Percentiles rank a stretch among this genome's conserved stretches.
These are phyloP conservation scores for Drosophila willistoni DNA, from an alignment of 1,140 invertebrate genomes.

Conservation along the genomic window DNA sequence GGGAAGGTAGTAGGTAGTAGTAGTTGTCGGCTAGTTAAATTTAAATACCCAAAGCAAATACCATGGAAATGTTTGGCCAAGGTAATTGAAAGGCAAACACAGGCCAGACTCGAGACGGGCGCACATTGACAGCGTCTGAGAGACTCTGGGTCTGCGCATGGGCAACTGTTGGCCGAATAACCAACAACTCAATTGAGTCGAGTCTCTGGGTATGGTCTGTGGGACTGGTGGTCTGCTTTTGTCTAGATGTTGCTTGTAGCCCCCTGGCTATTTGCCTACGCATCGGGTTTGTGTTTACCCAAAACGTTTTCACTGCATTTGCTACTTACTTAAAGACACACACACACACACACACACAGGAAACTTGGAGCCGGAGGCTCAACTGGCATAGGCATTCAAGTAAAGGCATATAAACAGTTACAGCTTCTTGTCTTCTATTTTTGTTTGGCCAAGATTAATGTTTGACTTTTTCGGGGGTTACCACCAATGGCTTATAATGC, in stretches of 20 bases:
- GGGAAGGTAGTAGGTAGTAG: constrained; percentile 19
- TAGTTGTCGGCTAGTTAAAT: constrained; percentile 55
- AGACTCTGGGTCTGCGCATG: constrained; percentile 63
- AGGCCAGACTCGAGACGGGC: not conserved
- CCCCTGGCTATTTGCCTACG: constrained; percentile 43
- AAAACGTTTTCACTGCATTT: constrained; percentile 65
- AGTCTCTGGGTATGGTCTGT: not conserved
- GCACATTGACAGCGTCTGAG: constrained; percentile 9
- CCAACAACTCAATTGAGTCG: constrained; percentile 57
- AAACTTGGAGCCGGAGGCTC: constrained; percentile 4
- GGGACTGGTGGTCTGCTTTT: constrained; percentile 2
- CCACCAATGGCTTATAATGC: constrained; percentile 19
- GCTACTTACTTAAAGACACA: constrained; percentile 33
- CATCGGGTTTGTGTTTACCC: constrained; percentile 49
- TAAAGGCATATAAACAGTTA: constrained; percentile 48
- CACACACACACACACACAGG: not conserved
- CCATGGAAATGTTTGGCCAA: constrained; percentile 58
- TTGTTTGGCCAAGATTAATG: constrained; percentile 63
- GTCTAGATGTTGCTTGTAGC: constrained; percentile 16
- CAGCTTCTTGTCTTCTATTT: constrained; percentile 75
- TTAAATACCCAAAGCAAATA: constrained; percentile 65
- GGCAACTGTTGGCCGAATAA: constrained; percentile 45
- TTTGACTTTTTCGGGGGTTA: constrained; percentile 16
- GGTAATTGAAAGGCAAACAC: constrained; percentile 70
- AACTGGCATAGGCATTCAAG: not conserved